Evolutionary conservation across 2,113 vertebrate genomes (phyloP), one percentile per base, ranked within the genome.

Genomic region (Pteruthius melanotis): DNA sequence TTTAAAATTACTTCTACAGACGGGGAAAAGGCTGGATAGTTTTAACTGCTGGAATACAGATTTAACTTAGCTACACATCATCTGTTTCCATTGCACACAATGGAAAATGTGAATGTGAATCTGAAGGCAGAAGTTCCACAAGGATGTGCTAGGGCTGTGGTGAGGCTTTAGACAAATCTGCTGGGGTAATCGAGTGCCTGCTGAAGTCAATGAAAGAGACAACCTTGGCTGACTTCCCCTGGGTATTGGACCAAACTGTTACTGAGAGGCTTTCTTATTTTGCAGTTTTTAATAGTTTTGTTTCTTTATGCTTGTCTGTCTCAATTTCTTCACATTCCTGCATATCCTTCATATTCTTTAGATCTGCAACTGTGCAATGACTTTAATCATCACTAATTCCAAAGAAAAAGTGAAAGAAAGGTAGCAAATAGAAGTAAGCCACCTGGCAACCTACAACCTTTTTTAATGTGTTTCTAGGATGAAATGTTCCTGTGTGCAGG

Each of bases 371-470:
- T 44, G 76, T 92, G 44, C 77, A 82, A 66, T 95, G 47, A 91
- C 77, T 96, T 95, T 44, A 66, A 74, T 86, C 45, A 57, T 89
- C 33, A 90, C 65, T 87, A 83, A 79, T 92, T 96, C 83, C 83
- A 95, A 97, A 93, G 80, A 95, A 66, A 76, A 39, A 54, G 22
- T 70, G 47, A 74, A 94, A 49, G 19, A 92, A 90, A 90, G 37
- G 50, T 83, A 93, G 76, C 40, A 81, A 76, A 68, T 54, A 77
- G 45, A 93, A 88, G 14, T 63, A 65, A 80, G 21, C 39, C 18
- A 28, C 30, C 35, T 63, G 57, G 35, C 10, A 3, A 3, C 70
- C 31, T 83, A 49, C 74, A 83, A 66, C 16, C n/a, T 17, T 22
- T 63, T 77, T 83, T 80, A 47, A 44, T 70, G 22, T 64, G 35